A percentile compares a stretch with the other conserved stretches of the same genome.
Evolutionary conservation across 1,140 invertebrate genomes (phyloP).

Genomic region (Acyrthosiphon pisum): DNA sequence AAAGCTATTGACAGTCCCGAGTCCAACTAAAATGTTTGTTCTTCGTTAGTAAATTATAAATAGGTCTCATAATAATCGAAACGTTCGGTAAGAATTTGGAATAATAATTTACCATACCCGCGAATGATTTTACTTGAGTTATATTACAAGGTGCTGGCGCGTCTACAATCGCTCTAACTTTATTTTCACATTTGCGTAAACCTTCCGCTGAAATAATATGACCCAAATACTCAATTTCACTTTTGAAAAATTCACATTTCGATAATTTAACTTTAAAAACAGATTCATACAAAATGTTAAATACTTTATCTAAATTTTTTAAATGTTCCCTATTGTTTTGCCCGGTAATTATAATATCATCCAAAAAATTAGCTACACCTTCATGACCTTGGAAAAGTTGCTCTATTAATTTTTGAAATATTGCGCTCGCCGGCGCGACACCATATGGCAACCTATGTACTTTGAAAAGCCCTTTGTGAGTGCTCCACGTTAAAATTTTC

Average conservation of each 20-base stretch:
- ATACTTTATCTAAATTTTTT: too few species aligned
- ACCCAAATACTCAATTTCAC: conserved; percentile 14
- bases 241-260: too few species aligned
- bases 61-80: conserved; percentile 7
- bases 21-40: conserved; percentile 46
- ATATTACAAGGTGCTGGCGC: conserved; percentile 61
- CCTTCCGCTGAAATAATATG: neutral
- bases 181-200: conserved; percentile 57
- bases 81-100: conserved; percentile 47
- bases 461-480: neutral
- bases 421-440: conserved; percentile 54
- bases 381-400: neutral
- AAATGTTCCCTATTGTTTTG: too few species aligned
- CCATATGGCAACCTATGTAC: neutral
- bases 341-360: too few species aligned
- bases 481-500: neutral
- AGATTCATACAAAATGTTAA: too few species aligned
- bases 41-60: conserved; percentile 41
- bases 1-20: conserved; percentile 57
- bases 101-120: conserved; percentile 57
- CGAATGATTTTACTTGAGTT: conserved; percentile 59
- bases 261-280: too few species aligned
- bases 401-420: neutral
- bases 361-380: too few species aligned
- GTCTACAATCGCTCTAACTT: conserved; percentile 62